Percentiles rank a stretch among this genome's conserved stretches.
phyloP scores from a whole-genome alignment of 2,888 invertebrate genomes.

The Thymelicus sylvestris region DNA sequence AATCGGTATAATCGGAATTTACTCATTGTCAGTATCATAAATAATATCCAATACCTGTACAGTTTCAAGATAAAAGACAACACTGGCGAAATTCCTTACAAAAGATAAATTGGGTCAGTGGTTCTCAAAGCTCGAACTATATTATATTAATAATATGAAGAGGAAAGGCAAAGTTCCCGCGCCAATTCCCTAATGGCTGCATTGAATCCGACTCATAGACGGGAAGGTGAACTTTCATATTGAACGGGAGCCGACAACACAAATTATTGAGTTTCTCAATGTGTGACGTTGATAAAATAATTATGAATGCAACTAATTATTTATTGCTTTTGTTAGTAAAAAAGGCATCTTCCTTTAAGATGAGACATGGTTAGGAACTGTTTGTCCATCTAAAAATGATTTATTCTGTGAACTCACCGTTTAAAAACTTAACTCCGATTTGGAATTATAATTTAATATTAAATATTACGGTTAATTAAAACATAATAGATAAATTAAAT shows the following conservation, averaged over 20 bases:
- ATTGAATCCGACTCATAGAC: not conserved
- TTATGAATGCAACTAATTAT: not conserved
- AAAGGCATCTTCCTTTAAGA: too few relatives aligned
- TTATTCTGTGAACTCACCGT: too few relatives aligned
- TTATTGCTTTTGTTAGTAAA: too few relatives aligned
- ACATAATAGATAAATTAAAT: too few relatives aligned
- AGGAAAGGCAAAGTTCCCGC: conserved; percentile 18
- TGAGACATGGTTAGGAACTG: too few relatives aligned
- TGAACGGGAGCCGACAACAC: not conserved
- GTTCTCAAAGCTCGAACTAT: conserved; percentile 22
- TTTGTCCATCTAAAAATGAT: too few relatives aligned
- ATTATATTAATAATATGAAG: conserved; percentile 23
- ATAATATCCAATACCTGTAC: not conserved
- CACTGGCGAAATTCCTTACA: conserved; percentile 12
- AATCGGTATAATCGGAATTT: too few relatives aligned
- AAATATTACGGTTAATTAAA: too few relatives aligned
- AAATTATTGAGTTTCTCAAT: not conserved
- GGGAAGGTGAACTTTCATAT: not conserved
- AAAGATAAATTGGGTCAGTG: conserved; percentile 26
- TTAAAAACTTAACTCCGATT: too few relatives aligned
- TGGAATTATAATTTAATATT: too few relatives aligned
- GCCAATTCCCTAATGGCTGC: conserved; percentile 28
- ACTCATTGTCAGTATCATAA: too few relatives aligned
- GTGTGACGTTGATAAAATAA: not conserved
- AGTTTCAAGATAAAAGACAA: conserved; percentile 11